Evolutionary conservation across 2,888 invertebrate genomes (phyloP), one percentile per base, ranked within the genome.

Genomic region (Phyllotreta cruciferae): DNA sequence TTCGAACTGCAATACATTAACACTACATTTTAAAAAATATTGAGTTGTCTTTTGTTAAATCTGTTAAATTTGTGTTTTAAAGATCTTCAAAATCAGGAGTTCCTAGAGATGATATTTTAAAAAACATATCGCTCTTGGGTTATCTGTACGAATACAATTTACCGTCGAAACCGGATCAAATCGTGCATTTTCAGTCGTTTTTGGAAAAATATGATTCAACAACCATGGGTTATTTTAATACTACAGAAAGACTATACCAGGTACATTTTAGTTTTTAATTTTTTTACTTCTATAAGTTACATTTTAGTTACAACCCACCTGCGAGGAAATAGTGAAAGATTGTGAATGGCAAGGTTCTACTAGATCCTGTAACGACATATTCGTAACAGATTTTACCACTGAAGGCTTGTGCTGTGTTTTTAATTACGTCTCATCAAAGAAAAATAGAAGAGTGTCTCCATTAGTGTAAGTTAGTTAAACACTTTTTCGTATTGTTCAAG

Each of bases 351-450:
- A 83, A 55, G 82, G 82, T 1, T 72, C 75, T 38, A 70, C 78
- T 0, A 80, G 73, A 45, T 74, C 82, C 8, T 87, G 86, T 64
- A 72, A 78, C 0, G 80, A 85, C 1, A 72, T 87, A 5, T 86
- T 87, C 66, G 81, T 82, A 56, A 81, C 84, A 60, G 81, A 86
- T n/a, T 80, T 84, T n/a, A 86, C 86, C 1, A 82, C 82, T 77
- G 85, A 85, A 56, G 87, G 87, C 0, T 85, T 82, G 70, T 87
- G 87, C 71, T 87, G 87, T 71, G 83, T 84, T 1, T 87, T 87
- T 72, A 87, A 87, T 75, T 86, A 86, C 69, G 75, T 84, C 11
- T 79, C 85, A 35, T 71, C 72, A 35, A 80, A 72, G 34, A 80
- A 84, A 63, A 39, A 10, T 41, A 58, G 39, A 52, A 62, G 11